phyloP scores from a whole-genome alignment of 2,113 vertebrate genomes.

The Solea solea region DNA sequence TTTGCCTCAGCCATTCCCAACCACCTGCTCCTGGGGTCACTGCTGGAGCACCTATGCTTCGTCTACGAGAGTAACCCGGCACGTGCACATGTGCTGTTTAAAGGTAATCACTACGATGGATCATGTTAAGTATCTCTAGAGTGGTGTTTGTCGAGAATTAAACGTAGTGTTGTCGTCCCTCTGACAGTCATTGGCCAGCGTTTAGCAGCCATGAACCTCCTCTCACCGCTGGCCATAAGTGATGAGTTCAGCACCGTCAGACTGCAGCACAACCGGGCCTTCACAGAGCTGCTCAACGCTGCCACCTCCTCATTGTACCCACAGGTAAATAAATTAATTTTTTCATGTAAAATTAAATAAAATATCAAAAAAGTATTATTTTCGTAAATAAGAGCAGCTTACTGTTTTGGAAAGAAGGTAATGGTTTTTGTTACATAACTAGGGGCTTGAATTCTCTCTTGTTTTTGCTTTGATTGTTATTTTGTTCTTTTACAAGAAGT shows the following conservation, averaged over 20 bases:
- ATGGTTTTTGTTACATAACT: too few species aligned
- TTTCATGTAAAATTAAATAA: neutral
- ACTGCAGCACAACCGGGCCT: slow-evolving; percentile 93
- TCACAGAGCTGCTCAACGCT: slow-evolving; percentile 88
- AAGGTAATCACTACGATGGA: slow-evolving; percentile 75
- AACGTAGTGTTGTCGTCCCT: neutral
- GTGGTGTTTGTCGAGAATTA: neutral
- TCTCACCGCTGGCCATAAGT: slow-evolving; percentile 91
- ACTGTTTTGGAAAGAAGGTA: too few species aligned
- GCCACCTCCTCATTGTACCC: slow-evolving; percentile 76
- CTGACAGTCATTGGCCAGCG: slow-evolving; percentile 90
- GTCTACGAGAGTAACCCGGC: slow-evolving; percentile 89
- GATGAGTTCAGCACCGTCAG: slow-evolving; percentile 95
- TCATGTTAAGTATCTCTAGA: too few species aligned
- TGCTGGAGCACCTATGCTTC: slow-evolving; percentile 94
- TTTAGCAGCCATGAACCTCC: slow-evolving; percentile 89
- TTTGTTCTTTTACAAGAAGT: too few species aligned
- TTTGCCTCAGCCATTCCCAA: slow-evolving; percentile 92
- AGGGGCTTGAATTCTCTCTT: too few species aligned
- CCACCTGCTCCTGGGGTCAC: slow-evolving; percentile 91
- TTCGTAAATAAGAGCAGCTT: too few species aligned
- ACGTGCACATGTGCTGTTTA: slow-evolving; percentile 88
- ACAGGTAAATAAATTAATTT: slow-evolving; percentile 67
- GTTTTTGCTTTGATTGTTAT: too few species aligned
- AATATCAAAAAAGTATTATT: too few species aligned